Percentiles rank a stretch among this genome's conserved stretches.
Evolutionary conservation across 2,797 vertebrate genomes (phyloP).

Genomic region (Phataginus tricuspis): DNA sequence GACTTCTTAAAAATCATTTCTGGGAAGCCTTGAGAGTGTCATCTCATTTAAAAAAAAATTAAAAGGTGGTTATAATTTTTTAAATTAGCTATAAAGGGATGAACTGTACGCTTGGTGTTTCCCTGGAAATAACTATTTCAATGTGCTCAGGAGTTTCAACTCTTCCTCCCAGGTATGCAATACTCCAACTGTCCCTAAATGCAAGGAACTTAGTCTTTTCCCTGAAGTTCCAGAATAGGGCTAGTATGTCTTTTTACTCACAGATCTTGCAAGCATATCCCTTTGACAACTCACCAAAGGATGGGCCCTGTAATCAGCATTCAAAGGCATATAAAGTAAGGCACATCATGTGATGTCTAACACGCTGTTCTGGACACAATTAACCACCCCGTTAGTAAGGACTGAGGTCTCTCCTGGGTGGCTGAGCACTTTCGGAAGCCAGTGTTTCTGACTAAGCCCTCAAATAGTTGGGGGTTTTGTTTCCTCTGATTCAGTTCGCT

Average conservation of each 20-base stretch:
- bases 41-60: background rate
- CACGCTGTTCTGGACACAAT: background rate
- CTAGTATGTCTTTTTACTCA: background rate
- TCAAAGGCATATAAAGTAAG: background rate
- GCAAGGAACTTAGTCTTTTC: background rate
- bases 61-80: background rate
- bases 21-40: background rate
- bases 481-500: background rate
- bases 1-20: background rate
- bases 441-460: background rate
- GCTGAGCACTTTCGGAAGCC: background rate
- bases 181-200: background rate
- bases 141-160: background rate
- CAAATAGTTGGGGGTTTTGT: background rate
- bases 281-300: background rate
- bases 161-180: background rate
- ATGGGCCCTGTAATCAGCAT: rapidly evolving
- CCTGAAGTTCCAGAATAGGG: background rate
- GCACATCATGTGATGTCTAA: rapidly evolving
- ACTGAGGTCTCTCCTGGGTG: background rate
- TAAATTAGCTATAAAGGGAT: background rate
- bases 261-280: background rate
- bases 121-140: background rate
- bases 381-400: background rate
- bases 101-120: background rate